A percentile compares a stretch with the other conserved stretches of the same genome.
phyloP scores from a whole-genome alignment of 2,888 invertebrate genomes.

The Drosophila demipolita region DNA sequence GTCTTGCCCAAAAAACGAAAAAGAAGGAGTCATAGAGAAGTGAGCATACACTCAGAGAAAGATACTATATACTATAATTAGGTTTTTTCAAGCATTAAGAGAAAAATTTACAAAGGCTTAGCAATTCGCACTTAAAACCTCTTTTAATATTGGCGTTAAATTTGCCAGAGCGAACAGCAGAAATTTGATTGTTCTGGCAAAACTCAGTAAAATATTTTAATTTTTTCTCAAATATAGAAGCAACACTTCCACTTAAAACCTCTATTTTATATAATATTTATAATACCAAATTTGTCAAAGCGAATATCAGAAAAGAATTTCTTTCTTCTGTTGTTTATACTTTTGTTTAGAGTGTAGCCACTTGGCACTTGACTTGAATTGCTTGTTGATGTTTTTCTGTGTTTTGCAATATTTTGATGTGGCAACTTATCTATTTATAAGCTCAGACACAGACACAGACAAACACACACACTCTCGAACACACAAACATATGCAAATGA shows the following conservation, averaged over 20 bases:
- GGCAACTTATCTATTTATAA: constrained; percentile 60
- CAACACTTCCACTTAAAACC: not conserved
- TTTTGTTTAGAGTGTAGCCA: constrained; percentile 9
- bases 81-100: not conserved
- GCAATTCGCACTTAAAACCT: not conserved
- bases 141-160: too few species aligned
- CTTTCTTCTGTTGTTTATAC: not conserved
- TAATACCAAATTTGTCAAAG: not conserved
- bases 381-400: constrained; percentile 72
- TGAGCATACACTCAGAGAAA: not conserved
- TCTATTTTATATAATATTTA: not conserved
- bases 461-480: not conserved
- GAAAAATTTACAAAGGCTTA: not conserved
- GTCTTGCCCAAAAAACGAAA: not conserved
- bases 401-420: constrained; percentile 44
- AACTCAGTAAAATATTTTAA: not conserved
- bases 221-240: not conserved
- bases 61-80: not conserved
- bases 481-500: constrained; percentile 26
- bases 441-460: not conserved
- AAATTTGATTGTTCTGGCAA: not conserved
- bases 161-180: too few species aligned
- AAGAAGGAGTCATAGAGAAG: not conserved
- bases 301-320: not conserved
- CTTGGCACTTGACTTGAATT: constrained; percentile 66